Conservation (phyloP, 2,797 vertebrate genomes). For the Chiroxiphia lanceolata region DNA sequence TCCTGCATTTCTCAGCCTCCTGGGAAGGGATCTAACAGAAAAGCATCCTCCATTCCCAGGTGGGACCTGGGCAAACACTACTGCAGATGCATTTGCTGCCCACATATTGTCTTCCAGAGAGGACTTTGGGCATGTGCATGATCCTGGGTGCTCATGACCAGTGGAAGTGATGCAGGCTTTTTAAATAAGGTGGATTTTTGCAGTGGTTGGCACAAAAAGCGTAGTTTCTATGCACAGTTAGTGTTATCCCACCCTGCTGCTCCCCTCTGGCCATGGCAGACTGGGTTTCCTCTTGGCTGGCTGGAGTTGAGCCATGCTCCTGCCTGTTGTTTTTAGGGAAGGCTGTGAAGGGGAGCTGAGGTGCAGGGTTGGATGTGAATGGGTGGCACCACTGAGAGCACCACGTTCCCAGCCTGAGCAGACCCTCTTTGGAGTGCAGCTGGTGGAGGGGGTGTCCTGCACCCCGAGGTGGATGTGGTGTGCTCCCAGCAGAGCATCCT, state of each 20-base stretch:
- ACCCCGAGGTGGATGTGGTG: rapidly evolving
- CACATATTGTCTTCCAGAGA: not conserved
- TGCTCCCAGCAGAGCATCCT: not conserved
- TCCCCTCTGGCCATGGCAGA: not conserved
- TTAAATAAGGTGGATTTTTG: rapidly evolving
- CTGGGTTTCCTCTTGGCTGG: not conserved
- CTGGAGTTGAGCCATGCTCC: not conserved
- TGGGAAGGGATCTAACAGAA: not conserved
- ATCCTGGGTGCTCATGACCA: not conserved
- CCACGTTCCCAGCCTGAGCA: not conserved
- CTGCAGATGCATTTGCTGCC: not conserved
- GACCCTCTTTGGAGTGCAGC: not conserved
- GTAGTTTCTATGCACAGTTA: not conserved
- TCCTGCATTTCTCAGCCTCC: not conserved
- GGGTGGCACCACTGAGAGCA: not conserved
- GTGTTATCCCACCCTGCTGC: not conserved
- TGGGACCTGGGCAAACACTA: not conserved
- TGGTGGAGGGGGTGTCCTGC: not conserved
- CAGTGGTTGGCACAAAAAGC: not conserved
- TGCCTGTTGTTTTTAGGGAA: not conserved
- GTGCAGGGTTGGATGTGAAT: not conserved
- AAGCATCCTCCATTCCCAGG: not conserved
- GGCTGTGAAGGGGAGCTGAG: not conserved
- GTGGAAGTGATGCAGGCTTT: not conserved
- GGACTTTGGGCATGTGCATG: not conserved